Evolutionary conservation across 2,888 invertebrate genomes (phyloP), one percentile per base, ranked within the genome.

Genomic region (Steinernema carpocapsae): DNA sequence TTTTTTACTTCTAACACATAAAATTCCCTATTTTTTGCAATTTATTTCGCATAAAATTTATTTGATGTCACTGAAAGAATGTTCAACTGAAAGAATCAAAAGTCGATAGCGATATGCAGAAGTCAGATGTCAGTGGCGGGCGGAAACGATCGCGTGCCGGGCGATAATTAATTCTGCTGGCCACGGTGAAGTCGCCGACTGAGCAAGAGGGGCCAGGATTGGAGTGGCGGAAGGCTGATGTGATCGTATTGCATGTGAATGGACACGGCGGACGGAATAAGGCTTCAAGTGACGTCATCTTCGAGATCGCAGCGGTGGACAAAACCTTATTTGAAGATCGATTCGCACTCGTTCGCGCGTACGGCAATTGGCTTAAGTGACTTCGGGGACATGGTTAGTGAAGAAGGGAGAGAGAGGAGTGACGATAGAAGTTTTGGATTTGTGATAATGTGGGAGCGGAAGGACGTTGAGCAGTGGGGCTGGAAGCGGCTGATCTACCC

Each of bases 321-420:
- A 14, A 56, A 22, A 56, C 56, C 4, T 56, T 56, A 4, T 24
- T 56, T 24, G 26, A 22, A 56, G 4, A 24, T 56, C 56, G 56
- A 26, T 56, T 56, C 22, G 56, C 26, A 56, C 56, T 56, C 19
- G 56, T 10, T 24, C 56, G 56, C 26, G 24, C 22, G 17, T 26
- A 19, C 24, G 56, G 56, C 56, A 17, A 4, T 24, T 7, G 10
- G 56, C 56, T 12, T 56, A 56, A 56, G 56, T 56, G 56, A 56
- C 26, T 10, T 24, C 22, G 26, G 26, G 26, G 26, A 56, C 56
- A 56, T 22, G 14, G 56, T 4, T 4, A 10, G 6, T 43, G 7
- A 22, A 26, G 56, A 24, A 19, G 26, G 4, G 6, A 56, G 6
- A 51, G 10, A 22, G 56, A 12, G 6, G 26, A 24, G 56, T 22